Evolutionary conservation across 2,797 vertebrate species (phyloP), one percentile per base, ranked within the genome.

Genomic region (Acrocephalus scirpaceus): DNA sequence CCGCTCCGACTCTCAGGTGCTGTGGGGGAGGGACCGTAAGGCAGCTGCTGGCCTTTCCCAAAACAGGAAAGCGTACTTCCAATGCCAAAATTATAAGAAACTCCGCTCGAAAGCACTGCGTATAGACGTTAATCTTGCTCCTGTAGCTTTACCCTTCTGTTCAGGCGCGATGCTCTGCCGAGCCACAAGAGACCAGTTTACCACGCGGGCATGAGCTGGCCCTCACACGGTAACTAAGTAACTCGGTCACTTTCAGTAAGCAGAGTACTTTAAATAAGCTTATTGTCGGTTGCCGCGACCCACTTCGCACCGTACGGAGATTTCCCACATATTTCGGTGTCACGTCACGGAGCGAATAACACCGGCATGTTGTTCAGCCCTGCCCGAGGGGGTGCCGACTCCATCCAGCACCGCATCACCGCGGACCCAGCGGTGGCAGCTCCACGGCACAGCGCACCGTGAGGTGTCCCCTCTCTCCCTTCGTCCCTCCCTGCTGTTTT

Each of bases 261-360:
- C 30, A 60, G 34, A 14, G 4, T n/a, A 27, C n/a, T 60, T 74
- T 13, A 58, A 75, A 54, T 6, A 40, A 54, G 16, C 30, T 13
- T 9, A 5, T 0, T 27, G 36, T 1, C 15, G 38, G 4, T 7
- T 13, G 30, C 44, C 10, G 36, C 4, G 21, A 62, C 7, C 22
- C 58, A 4, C 42, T 44, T 18, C 4, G 34, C 5, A n/a, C 48
- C 14, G 42, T 47, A 5, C 7, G 13, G 45, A n/a, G 27, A 17
- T 38, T 32, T 36, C 51, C n/a, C 44, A 18, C 40, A 1, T 19
- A 57, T 57, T n/a, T n/a, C 20, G 32, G 5, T 3, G 54, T n/a
- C 75, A 9, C 10, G 54, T 45, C 64, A 38, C 20, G 16, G n/a
- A 45, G 17, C 3, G 18, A 71, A 9, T 5, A 44, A 40, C 45